Conservation (phyloP, 1,140 invertebrate genomes). For the Cydia strobilella region DNA sequence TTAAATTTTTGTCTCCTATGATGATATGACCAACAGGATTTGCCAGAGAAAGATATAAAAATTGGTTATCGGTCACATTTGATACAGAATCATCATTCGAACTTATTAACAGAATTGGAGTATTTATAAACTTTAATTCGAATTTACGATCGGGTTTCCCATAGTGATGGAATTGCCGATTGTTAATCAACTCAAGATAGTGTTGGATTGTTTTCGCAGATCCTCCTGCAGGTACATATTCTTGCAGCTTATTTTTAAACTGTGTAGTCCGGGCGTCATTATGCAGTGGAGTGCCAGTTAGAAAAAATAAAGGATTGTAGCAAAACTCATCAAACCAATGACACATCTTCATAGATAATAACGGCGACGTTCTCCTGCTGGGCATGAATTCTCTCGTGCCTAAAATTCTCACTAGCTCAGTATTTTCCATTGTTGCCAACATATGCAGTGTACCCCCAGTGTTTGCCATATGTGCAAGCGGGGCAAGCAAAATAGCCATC, state of each 20-base stretch:
- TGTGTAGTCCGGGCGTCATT: conserved; percentile 81
- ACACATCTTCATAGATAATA: conserved; percentile 82
- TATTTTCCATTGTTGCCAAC: conserved; percentile 70
- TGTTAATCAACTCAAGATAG: conserved; percentile 82
- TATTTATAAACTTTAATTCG: conserved; percentile 80
- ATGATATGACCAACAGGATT: conserved; percentile 60
- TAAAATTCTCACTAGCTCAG: conserved; percentile 76
- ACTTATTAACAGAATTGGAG: conserved; percentile 85
- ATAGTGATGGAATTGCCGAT: conserved; percentile 83
- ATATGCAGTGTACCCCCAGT: conserved; percentile 84
- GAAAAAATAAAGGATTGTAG: conserved; percentile 82
- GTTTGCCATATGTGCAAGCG: conserved; percentile 85
- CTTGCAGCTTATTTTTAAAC: conserved; percentile 82
- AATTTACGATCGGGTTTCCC: conserved; percentile 84
- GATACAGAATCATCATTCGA: conserved; percentile 86
- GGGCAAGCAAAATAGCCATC: conserved; percentile 85
- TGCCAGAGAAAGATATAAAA: conserved; percentile 54
- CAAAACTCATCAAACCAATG: conserved; percentile 80
- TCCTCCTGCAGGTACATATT: conserved; percentile 88
- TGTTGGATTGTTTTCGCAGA: conserved; percentile 88
- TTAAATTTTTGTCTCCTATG: conserved; percentile 52
- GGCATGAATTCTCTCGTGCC: conserved; percentile 84
- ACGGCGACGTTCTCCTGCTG: conserved; percentile 79
- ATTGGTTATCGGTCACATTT: conserved; percentile 66
- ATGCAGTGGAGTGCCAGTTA: conserved; percentile 83